Evolutionary conservation across 2,797 vertebrate genomes (phyloP).

Genomic region (Myotis pilosus): DNA sequence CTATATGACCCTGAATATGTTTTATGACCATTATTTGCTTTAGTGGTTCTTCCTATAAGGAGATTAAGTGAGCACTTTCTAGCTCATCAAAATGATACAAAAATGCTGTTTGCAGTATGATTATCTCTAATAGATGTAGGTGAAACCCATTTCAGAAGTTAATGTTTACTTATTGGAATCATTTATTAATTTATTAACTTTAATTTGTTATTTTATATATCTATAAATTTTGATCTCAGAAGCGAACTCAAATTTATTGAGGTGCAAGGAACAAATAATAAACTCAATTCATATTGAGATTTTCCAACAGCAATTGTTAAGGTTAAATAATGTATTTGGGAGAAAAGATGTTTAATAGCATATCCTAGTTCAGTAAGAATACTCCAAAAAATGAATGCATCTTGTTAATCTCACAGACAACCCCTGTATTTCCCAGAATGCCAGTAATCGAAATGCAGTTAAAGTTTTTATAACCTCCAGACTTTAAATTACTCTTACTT

Average conservation of each 20-base stretch:
- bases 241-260: neutral
- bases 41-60: conserved; percentile 5
- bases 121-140: neutral
- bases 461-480: neutral
- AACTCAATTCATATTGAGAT: neutral
- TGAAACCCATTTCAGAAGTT: neutral
- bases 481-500: conserved; percentile 26
- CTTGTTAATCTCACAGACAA: neutral
- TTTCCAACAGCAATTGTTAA: neutral
- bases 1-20: neutral
- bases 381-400: neutral
- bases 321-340: neutral
- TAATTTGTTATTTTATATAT: neutral
- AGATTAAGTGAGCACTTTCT: neutral
- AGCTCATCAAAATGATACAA: neutral
- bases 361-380: neutral
- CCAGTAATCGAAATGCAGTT: neutral
- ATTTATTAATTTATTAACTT: neutral
- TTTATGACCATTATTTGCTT: conserved; percentile 41
- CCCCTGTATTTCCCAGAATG: neutral
- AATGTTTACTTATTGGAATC: conserved; percentile 4
- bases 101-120: neutral
- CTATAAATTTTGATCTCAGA: neutral
- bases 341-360: neutral
- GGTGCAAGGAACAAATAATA: neutral